Percentiles rank a stretch among this genome's conserved stretches.
Evolutionary conservation across 2,888 invertebrate genomes (phyloP).

Genomic region (Vesta saturnalis): DNA sequence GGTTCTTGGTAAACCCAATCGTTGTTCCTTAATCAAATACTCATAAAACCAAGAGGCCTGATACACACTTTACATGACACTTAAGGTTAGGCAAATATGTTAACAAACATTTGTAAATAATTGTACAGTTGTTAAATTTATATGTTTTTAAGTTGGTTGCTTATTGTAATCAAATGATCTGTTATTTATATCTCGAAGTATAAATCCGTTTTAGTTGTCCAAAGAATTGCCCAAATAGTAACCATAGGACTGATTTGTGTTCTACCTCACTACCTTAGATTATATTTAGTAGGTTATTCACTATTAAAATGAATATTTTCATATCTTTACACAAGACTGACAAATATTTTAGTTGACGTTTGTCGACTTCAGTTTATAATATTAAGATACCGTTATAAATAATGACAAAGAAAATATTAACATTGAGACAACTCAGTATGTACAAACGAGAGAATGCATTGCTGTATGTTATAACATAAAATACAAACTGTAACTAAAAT

Average conservation of each 20-base stretch:
- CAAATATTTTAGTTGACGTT: too few relatives aligned
- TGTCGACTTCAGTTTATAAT: too few relatives aligned
- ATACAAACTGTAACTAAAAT: too few relatives aligned
- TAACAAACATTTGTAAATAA: conserved; percentile 27
- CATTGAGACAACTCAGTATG: too few relatives aligned
- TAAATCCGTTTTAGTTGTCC: conserved; percentile 28
- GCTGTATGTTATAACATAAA: too few relatives aligned
- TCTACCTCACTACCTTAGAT: conserved; percentile 61
- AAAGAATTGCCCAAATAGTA: conserved; percentile 42
- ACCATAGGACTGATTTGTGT: conserved; percentile 61
- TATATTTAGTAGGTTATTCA: conserved; percentile 57
- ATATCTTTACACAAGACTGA: conserved; percentile 28
- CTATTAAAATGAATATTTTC: conserved; percentile 20
- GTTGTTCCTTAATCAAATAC: neutral
- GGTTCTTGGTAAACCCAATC: neutral
- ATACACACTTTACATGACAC: too few relatives aligned
- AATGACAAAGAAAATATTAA: too few relatives aligned
- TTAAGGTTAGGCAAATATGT: too few relatives aligned
- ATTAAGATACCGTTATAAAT: too few relatives aligned
- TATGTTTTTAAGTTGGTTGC: conserved; percentile 6
- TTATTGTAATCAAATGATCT: neutral
- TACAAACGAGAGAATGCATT: too few relatives aligned
- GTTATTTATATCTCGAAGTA: neutral
- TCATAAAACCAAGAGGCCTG: too few relatives aligned
- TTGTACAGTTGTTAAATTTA: conserved; percentile 39